Conservation (phyloP, 2,797 vertebrate genomes). For the Aulostomus chinensis region DNA sequence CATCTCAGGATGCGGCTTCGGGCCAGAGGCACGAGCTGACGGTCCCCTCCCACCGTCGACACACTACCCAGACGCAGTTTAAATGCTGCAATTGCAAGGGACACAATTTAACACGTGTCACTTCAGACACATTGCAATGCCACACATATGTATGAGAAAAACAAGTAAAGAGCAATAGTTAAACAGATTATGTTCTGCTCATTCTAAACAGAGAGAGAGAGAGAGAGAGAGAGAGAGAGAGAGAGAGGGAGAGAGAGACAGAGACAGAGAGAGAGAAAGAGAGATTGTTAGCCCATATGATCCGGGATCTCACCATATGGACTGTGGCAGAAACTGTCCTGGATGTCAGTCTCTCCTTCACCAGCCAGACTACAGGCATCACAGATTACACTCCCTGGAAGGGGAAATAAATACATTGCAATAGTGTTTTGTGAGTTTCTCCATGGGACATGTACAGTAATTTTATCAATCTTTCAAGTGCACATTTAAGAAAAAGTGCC, state of each 20-base stretch:
- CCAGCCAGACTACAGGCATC: slow-evolving; percentile 75
- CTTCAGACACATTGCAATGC: slow-evolving; percentile 34
- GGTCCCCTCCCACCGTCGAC: slow-evolving; percentile 70
- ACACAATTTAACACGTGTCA: slow-evolving; percentile 21
- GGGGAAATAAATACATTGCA: slow-evolving; percentile 16
- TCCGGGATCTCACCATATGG: slow-evolving; percentile 78
- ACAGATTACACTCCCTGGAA: slow-evolving; percentile 73
- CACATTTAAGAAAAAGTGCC: too few relatives aligned
- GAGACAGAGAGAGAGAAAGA: too few relatives aligned
- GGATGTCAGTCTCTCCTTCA: slow-evolving; percentile 76
- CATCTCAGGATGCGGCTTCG: slow-evolving; percentile 79
- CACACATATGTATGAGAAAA: neutral
- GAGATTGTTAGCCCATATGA: neutral
- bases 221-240: too few relatives aligned
- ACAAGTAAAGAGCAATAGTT: neutral
- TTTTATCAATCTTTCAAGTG: too few relatives aligned
- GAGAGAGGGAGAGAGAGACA: too few relatives aligned
- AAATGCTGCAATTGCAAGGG: slow-evolving; percentile 62
- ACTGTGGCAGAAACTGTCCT: slow-evolving; percentile 78
- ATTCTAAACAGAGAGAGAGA: neutral
- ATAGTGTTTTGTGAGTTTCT: too few relatives aligned
- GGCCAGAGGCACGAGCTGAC: slow-evolving; percentile 73
- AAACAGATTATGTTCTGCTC: neutral
- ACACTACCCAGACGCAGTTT: slow-evolving; percentile 75
- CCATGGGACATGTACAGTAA: too few relatives aligned